phyloP scores from a whole-genome alignment of 2,113 vertebrate species.

The Dunckerocampus dactyliophorus region DNA sequence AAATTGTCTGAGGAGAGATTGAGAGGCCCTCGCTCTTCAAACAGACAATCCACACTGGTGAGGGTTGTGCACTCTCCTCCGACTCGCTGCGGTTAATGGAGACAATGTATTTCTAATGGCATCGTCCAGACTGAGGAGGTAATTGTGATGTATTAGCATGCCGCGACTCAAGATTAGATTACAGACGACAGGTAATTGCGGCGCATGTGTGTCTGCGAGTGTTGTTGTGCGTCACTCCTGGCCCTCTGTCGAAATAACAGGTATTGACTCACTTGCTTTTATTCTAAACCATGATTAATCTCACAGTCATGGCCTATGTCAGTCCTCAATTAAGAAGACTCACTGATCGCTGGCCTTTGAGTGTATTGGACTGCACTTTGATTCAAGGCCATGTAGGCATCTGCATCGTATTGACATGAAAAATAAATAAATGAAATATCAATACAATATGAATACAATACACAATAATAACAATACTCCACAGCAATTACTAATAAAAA shows the following conservation, averaged over 20 bases:
- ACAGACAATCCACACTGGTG: slow-evolving; percentile 32
- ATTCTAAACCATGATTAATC: slow-evolving; percentile 51
- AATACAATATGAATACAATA: neutral
- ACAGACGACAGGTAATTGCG: slow-evolving; percentile 44
- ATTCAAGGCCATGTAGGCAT: neutral
- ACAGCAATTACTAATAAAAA: neutral
- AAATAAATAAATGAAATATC: neutral
- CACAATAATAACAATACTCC: neutral
- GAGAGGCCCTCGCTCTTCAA: slow-evolving; percentile 28
- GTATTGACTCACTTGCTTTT: slow-evolving; percentile 44
- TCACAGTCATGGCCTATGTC: slow-evolving; percentile 29
- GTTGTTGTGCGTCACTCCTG: slow-evolving; percentile 8
- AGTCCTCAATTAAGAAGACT: slow-evolving; percentile 19
- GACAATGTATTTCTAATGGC: slow-evolving; percentile 61
- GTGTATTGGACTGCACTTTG: neutral
- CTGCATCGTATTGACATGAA: neutral
- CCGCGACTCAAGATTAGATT: slow-evolving; percentile 51
- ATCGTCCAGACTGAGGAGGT: slow-evolving; percentile 52
- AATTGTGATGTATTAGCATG: slow-evolving; percentile 65
- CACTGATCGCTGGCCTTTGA: neutral
- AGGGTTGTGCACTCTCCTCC: slow-evolving; percentile 10
- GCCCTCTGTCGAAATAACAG: slow-evolving; percentile 20
- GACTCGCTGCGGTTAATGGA: slow-evolving; percentile 41
- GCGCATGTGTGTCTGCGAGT: slow-evolving; percentile 11
- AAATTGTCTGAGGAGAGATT: slow-evolving; percentile 47